Evolutionary conservation across 2,888 invertebrate species (phyloP).

Genomic region (Sipunculus nudus): DNA sequence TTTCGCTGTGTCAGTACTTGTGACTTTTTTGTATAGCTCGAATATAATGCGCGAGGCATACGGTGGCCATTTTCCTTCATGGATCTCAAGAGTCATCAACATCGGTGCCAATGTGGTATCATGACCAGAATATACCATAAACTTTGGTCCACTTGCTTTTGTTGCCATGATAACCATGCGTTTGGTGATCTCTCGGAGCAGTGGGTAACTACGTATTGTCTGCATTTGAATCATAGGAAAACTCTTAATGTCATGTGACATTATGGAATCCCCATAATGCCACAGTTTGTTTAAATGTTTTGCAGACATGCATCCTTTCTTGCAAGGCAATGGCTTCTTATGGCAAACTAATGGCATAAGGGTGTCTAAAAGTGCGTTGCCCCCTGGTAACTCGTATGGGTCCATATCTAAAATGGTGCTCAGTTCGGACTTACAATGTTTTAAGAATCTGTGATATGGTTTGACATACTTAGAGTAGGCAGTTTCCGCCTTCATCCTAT

Average conservation of each 20-base stretch:
- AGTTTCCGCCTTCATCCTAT: not conserved
- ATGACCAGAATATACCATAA: conserved; percentile 88
- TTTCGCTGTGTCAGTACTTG: no score
- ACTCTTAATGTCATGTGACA: not conserved
- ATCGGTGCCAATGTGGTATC: conserved; percentile 89
- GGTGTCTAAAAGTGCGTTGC: conserved; percentile 6
- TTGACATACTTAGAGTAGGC: no score
- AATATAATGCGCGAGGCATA: conserved; percentile 89
- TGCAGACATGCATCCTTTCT: conserved; percentile 1
- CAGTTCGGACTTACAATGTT: conserved; percentile 1
- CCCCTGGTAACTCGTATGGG: conserved; percentile 5
- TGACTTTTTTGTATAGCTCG: conserved; percentile 78
- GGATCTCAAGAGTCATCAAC: conserved; percentile 80
- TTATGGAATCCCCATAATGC: conserved; percentile 13
- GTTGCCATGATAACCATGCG: conserved; percentile 36
- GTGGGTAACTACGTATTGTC: conserved; percentile 75
- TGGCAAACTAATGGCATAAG: conserved; percentile 11
- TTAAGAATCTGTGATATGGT: conserved; percentile 6
- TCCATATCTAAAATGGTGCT: conserved; percentile 2
- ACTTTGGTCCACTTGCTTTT: conserved; percentile 70
- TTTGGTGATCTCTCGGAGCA: conserved; percentile 79
- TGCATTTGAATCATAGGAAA: conserved; percentile 8
- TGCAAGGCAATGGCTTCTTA: conserved; percentile 6
- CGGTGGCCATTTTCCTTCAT: conserved; percentile 74
- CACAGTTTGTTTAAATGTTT: conserved; percentile 5